Conservation (phyloP, 1,140 invertebrate species). For the Sweltsa coloradensis region DNA sequence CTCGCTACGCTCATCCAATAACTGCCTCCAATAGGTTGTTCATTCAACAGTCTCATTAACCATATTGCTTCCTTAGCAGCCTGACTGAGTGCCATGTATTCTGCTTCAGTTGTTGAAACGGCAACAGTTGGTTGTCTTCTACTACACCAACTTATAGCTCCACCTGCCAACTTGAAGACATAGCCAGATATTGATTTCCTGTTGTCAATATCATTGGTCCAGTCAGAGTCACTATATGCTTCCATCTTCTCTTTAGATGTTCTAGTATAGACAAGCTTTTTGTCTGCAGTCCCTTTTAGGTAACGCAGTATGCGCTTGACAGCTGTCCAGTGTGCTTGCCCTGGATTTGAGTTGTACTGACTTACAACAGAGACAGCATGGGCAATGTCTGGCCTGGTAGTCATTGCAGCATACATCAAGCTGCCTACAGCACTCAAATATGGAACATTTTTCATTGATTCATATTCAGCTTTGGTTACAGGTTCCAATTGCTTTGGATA, state of each 20-base stretch:
- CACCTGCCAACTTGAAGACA: constrained; percentile 20
- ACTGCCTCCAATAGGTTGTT: no score
- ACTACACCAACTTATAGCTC: constrained; percentile 24
- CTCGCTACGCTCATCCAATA: no score
- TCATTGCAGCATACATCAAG: constrained; percentile 26
- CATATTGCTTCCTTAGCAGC: constrained; percentile 18
- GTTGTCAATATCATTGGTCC: constrained; percentile 18
- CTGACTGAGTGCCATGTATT: constrained; percentile 23
- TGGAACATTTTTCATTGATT: constrained; percentile 8
- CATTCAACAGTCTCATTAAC: no score
- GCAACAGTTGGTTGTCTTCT: constrained; percentile 27
- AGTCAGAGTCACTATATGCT: constrained; percentile 18
- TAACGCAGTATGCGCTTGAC: constrained; percentile 28
- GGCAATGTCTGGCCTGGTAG: constrained; percentile 29
- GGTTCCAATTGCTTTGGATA: constrained; percentile 12
- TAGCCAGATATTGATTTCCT: constrained; percentile 18
- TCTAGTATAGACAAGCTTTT: no score
- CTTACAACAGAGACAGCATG: constrained; percentile 25
- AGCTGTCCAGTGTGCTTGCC: constrained; percentile 23
- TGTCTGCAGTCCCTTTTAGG: constrained; percentile 27
- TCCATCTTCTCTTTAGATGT: no score
- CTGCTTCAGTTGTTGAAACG: constrained; percentile 26
- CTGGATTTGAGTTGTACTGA: constrained; percentile 19
- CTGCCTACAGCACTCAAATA: constrained; percentile 27
- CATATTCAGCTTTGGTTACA: constrained; percentile 12